Base-by-base conservation (phyloP, 2,113 vertebrate genomes). In the Xerus inauris region DNA sequence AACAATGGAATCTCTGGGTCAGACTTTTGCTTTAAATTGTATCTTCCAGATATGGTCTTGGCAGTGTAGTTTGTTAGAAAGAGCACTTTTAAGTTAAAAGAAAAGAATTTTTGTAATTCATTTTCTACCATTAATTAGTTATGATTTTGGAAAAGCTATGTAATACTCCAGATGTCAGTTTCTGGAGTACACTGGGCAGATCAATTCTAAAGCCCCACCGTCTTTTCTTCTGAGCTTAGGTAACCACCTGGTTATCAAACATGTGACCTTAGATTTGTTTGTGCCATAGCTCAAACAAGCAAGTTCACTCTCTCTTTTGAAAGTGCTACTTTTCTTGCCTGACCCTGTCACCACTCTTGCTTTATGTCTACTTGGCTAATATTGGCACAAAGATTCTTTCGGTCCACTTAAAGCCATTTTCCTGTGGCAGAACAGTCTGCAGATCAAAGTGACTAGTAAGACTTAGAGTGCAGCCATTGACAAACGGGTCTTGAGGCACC, bases 381-480 rank as follows among this genome's bases (percentile, higher is more conserved):
- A 84, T 54, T 16, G 30, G 49, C 59, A 87, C 17, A 12, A 67
- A 49, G 22, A 67, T 45, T 76, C 54, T 73, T 38, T 42, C 38
- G 17, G 76, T 35, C 49, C 67, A 95, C 19, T 57, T 28, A 79
- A 59, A 76, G 64, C 79, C 45, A 14, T 24, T 28, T 67, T 95
- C 42, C 73, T 79, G 16, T 54, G 62, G 54, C 92, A 84, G 42
- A 94, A 89, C 17, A 35, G 28, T 82, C 64, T 84, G 69, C 62
- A 87, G 14, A 86, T 77, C 84, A 64, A 96, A 95, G 89, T 76
- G 75, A 75, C 67, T 47, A 75, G 57, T 42, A 51, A 89, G 77
- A 30, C 76, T 75, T 62, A 93, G 77, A 91, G 57, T 10, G 19
- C 45, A 69, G 32, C 26, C 76, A 76, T 32, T 54, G 87, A 73